Base-by-base conservation (phyloP, 1,140 invertebrate species). In the Drosophila setifemur region DNA sequence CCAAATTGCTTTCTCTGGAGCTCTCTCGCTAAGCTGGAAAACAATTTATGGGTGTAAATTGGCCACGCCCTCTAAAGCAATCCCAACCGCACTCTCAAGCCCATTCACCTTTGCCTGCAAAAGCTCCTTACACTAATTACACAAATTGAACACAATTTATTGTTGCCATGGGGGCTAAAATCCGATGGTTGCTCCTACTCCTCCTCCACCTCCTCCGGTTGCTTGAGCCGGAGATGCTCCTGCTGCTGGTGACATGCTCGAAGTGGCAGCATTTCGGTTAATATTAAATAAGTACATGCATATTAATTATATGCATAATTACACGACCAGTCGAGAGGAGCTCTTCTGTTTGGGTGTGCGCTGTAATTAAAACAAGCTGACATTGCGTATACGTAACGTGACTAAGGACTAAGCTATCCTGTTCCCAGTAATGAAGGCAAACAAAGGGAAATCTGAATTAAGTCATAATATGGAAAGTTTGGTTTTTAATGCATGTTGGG, bases 231-330 rank as follows among this genome's bases (percentile, higher is more conserved):
- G n/a, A n/a, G n/a, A n/a, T n/a, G n/a, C 21, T 35, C 14, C 5
- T 11, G 12, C 54, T 35, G 19, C 37, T 50, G 60, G 57, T 67
- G 57, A 58, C 48, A 50, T 35, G 45, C 64, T 49, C 47, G 52
- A 72, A 79, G 79, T 83, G 79, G 40, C 58, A 63, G 55, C 79
- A 78, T 85, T 85, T 83, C 72, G 58, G 79, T 83, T 85, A 71
- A 79, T 78, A 78, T 74, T 67, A 71, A 78, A 85, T 85, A 61
- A 61, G 79, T 85, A 83, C 79, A 78, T 79, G 71, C 74, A 85
- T 85, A 83, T 83, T 82, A 85, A 85, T 83, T 83, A 83, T 72
- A 85, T 83, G 74, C 79, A 83, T 83, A 83, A 83, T 83, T 83
- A 83, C 79, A 67, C 74, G 52, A 63, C 40, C 55, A 64, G 68